These are phyloP conservation scores for Philotrypesis tridentata DNA, from an alignment of 1,140 invertebrate species.

Conservation along the genomic window DNA sequence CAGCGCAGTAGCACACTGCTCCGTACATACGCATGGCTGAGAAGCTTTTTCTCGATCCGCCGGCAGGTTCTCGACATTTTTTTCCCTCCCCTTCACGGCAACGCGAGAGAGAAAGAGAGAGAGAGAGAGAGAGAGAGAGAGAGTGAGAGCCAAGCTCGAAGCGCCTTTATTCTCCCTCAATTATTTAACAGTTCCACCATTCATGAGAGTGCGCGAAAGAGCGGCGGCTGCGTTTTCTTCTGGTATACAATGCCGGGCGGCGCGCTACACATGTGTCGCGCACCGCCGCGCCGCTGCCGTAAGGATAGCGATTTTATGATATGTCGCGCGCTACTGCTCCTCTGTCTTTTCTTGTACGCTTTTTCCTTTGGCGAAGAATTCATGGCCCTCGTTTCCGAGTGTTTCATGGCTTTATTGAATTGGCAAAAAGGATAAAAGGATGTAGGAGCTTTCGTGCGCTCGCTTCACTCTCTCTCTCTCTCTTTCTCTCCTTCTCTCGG, in stretches of 20 bases:
- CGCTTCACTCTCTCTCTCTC: no score
- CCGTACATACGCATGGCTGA: neutral
- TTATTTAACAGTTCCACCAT: constrained; percentile 29
- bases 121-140: no score
- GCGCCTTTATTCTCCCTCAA: neutral
- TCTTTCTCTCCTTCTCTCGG: no score
- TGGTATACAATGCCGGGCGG: no score
- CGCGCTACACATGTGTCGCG: no score
- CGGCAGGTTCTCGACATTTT: neutral
- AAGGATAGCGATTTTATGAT: constrained; percentile 20
- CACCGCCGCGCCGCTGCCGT: neutral
- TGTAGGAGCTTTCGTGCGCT: no score
- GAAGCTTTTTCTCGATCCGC: neutral
- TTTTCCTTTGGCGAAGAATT: neutral
- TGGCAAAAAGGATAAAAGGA: neutral
- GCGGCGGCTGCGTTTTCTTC: neutral
- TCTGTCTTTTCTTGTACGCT: neutral
- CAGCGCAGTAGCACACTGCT: no score
- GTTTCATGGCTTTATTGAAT: neutral
- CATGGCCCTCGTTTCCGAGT: neutral
- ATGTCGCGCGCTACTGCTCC: constrained; percentile 32
- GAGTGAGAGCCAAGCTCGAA: neutral
- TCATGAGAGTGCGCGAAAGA: neutral
- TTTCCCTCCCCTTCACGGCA: neutral
- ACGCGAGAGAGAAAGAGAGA: no score